Conservation (phyloP, 2,888 invertebrate genomes). For the Hololepta plana region DNA sequence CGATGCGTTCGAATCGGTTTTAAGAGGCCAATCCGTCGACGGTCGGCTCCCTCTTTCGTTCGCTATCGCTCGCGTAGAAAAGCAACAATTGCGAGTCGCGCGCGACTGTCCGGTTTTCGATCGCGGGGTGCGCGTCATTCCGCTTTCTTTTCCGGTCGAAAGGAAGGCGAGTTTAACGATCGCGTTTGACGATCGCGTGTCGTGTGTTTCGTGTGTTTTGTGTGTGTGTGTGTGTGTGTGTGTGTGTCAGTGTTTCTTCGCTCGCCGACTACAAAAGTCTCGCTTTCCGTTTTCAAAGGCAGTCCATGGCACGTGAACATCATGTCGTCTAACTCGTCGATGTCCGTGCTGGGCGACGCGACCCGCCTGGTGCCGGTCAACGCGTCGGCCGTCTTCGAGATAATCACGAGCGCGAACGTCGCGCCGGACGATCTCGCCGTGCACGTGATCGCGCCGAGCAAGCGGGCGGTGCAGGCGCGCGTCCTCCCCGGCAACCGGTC, state of each 20-base stretch:
- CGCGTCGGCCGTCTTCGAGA: constrained; percentile 76
- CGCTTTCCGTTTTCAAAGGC: constrained; percentile 35
- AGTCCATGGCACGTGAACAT: constrained; percentile 91
- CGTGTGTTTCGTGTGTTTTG: not conserved
- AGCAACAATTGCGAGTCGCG: too few species aligned
- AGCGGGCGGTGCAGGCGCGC: constrained; percentile 63
- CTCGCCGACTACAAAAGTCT: not conserved
- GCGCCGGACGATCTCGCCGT: constrained; percentile 39
- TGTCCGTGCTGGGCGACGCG: constrained; percentile 73
- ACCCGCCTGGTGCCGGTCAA: constrained; percentile 81
- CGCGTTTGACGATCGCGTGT: too few species aligned
- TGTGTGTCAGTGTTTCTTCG: not conserved
- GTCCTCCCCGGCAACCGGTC: constrained; percentile 65
- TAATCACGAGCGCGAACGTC: constrained; percentile 43
- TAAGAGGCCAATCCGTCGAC: too few species aligned
- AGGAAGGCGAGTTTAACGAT: too few species aligned
- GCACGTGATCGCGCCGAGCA: constrained; percentile 65
- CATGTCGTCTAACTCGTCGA: constrained; percentile 47
- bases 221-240: constrained; percentile 1
- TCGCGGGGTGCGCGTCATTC: too few species aligned
- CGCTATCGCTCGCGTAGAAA: too few species aligned
- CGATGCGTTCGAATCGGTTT: too few species aligned
- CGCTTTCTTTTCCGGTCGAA: too few species aligned
- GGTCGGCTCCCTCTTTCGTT: too few species aligned
- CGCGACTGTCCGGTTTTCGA: too few species aligned